Base-by-base conservation (phyloP, 2,888 invertebrate genomes). In the Subacronicta megacephala region DNA sequence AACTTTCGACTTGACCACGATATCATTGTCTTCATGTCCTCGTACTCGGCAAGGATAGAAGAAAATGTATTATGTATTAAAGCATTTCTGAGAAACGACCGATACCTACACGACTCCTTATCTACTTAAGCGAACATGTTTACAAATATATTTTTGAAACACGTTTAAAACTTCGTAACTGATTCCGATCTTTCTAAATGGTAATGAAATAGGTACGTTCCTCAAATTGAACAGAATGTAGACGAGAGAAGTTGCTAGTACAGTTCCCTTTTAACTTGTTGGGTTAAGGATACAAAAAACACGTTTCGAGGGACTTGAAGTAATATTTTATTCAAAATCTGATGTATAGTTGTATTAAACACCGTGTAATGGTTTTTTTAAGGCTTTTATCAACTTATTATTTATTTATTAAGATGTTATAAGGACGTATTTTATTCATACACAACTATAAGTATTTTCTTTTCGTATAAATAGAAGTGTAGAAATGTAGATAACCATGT, bases 401-500 rank as follows among this genome's bases (percentile, higher is more conserved):
- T 90, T 90, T 87, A 88, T 89, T 89, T 84, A 37, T 40, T 88
- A 90, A 87, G 84, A 75, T 64, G 51, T 81, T 76, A 79, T 78
- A 78, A 78, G 71, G 75, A 82, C 47, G 73, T 83, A 87, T 82
- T 85, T 81, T 78, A 85, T 80, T 78, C 80, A 80, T 71, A 76
- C 80, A 79, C 71, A 59, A 77, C 62, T 68, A 75, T n/a, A 31
- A 73, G 45, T 36, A 51, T 53, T 77, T 72, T 55, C 66, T 77
- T 82, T 84, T 77, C 82, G 77, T 75, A 79, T 77, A 83, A 72
- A 84, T 84, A 85, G 82, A 78, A 80, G 72, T 91, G 91, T 93
- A 93, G 93, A 92, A 91, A 90, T 93, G 93, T 93, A 93, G 92
- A 93, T 92, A 90, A 88, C 84, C 84, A 87, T 78, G 81, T 90